These are phyloP conservation scores for Drosophila parthenogenetica DNA, from an alignment of 2,888 invertebrate species.

Conservation along the genomic window DNA sequence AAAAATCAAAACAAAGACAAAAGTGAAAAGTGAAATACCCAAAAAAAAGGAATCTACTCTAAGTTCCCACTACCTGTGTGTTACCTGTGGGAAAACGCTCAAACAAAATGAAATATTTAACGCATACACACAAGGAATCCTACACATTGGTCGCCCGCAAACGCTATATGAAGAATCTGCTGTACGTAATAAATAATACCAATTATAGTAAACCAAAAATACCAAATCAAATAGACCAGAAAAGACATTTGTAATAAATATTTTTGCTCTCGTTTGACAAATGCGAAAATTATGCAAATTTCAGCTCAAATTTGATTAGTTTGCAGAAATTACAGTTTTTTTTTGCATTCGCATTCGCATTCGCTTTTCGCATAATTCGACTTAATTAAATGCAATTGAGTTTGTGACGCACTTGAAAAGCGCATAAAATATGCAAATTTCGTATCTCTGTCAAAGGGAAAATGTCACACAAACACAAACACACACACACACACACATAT, in stretches of 20 bases:
- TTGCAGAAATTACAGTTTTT: constrained; percentile 15
- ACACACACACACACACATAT: not conserved
- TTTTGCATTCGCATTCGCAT: constrained; percentile 15
- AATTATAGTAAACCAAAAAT: not conserved
- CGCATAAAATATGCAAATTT: constrained; percentile 73
- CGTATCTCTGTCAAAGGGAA: constrained; percentile 15
- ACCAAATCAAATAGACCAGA: not conserved
- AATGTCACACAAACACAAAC: constrained; percentile 37
- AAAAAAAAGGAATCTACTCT: constrained; percentile 26
- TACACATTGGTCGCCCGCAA: constrained; percentile 85
- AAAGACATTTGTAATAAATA: constrained; percentile 46
- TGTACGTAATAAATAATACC: constrained; percentile 77
- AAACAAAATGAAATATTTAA: constrained; percentile 82
- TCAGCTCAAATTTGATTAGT: constrained; percentile 62
- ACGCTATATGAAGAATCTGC: constrained; percentile 84
- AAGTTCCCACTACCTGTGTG: constrained; percentile 8
- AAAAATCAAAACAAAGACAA: constrained; percentile 51
- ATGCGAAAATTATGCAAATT: constrained; percentile 74
- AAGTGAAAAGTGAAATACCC: constrained; percentile 51
- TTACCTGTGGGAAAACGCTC: constrained; percentile 32
- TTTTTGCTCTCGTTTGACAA: constrained; percentile 58
- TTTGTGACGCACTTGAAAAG: constrained; percentile 52
- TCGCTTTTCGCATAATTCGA: constrained; percentile 31
- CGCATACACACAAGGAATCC: constrained; percentile 83
- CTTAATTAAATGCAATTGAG: constrained; percentile 61